Base-by-base conservation (phyloP, 23 tunicate genomes). In the Diplosoma virens region DNA sequence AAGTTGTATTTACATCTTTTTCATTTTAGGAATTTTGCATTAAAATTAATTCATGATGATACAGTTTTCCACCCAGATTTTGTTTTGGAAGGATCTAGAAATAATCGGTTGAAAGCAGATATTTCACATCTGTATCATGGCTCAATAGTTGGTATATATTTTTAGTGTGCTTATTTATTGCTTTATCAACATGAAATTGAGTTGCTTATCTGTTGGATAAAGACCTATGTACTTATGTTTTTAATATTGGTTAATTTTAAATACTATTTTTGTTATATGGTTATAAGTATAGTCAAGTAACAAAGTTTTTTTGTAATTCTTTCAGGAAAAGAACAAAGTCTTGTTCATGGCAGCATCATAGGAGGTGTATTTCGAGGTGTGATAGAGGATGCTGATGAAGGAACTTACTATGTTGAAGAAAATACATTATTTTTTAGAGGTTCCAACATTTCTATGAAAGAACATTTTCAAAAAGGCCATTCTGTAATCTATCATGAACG, bases 401-500 rank as follows among this genome's bases (percentile, higher is more conserved):
- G 97, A 16, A 84, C 58, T 21, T 84, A 73, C 65, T 90, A 84
- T 34, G 74, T 90, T 36, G 97, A 90, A 59, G 90, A 90, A 47
- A 80, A 46, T 33, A 17, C 67, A 25, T 34, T 58, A 31, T 90
- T 90, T 60, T 77, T 75, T 74, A 4, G 6, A 3, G 69, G 11
- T 2, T 26, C 6, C 6, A 26, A 28, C 34, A 26, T 4, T 27
- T 29, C 35, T 28, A 34, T 4, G 14, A 32, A 47, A 16, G 89
- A 90, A 0, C 98, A 94, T 55, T 94, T 95, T 23, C n/a, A n/a
- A n/a, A 32, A 47, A 16, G 89, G 97, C 0, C 98, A 94, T 55
- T 94, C 98, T 23, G 94, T 94, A 3, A 87, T 94, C 32, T 94
- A 94, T 70, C 98, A 94, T 41, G 87, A 94, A 78, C 72, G 35